Evolutionary conservation across 2,888 invertebrate species (phyloP).

Genomic region (Chorisops tibialis): DNA sequence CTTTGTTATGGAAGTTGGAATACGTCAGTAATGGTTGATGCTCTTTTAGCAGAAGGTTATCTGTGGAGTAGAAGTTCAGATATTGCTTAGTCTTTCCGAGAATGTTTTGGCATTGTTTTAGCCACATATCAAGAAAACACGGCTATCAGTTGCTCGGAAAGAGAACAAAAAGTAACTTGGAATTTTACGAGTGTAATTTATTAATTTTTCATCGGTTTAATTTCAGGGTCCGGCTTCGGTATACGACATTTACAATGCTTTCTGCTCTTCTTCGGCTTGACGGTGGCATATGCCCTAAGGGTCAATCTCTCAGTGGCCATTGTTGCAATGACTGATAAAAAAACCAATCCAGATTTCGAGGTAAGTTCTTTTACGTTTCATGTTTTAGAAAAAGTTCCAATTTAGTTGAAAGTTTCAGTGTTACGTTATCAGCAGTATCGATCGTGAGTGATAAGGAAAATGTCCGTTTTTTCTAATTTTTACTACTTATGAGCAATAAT

Average conservation of each 20-base stretch:
- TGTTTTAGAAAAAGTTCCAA: constrained; percentile 37
- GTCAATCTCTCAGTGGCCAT: constrained; percentile 65
- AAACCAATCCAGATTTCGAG: constrained; percentile 48
- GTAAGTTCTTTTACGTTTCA: constrained; percentile 42
- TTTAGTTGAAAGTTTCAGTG: background rate
- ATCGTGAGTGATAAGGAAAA: background rate
- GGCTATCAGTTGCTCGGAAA: too few species aligned
- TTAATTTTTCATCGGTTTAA: too few species aligned
- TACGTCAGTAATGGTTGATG: too few species aligned
- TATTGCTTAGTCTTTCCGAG: too few species aligned
- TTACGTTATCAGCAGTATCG: too few species aligned
- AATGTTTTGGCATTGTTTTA: too few species aligned
- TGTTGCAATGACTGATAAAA: constrained; percentile 61
- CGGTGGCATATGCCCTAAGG: constrained; percentile 59
- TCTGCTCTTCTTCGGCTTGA: constrained; percentile 57
- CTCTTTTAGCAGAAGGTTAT: too few species aligned
- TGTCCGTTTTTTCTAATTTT: background rate
- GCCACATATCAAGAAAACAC: too few species aligned
- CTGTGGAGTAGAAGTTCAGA: too few species aligned
- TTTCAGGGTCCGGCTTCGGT: constrained; percentile 54
- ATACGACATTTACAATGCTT: constrained; percentile 59
- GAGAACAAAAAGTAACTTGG: too few species aligned
- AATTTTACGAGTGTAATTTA: too few species aligned
- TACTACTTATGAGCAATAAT: background rate
- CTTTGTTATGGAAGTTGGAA: too few species aligned